These are phyloP conservation scores for Trichomycterus rosablanca DNA, from an alignment of 2,113 vertebrate genomes.

Conservation along the genomic window DNA sequence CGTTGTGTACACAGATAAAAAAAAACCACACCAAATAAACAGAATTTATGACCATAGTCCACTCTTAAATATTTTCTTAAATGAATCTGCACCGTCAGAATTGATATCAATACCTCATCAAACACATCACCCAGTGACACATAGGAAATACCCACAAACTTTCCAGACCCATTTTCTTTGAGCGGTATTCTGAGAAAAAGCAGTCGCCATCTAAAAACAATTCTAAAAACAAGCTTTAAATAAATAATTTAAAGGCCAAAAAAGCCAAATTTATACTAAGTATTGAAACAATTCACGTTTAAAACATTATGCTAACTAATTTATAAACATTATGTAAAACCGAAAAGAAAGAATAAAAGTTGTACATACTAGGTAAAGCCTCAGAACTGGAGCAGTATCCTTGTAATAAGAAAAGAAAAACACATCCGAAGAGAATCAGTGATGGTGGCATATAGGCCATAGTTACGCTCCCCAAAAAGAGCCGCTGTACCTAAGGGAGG, in stretches of 20 bases:
- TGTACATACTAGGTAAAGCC: constrained; percentile 4
- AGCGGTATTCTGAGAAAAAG: not conserved
- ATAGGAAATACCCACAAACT: constrained; percentile 16
- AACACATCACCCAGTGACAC: not conserved
- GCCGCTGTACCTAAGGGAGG: not conserved
- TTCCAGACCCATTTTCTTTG: not conserved
- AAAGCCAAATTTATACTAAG: not conserved
- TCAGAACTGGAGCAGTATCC: constrained; percentile 6
- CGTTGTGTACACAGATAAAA: not conserved
- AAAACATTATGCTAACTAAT: no score
- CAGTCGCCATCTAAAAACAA: not conserved
- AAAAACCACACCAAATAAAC: not conserved
- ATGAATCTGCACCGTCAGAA: not conserved
- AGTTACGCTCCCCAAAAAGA: not conserved
- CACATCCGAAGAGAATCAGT: not conserved
- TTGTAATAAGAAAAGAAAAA: constrained; percentile 12
- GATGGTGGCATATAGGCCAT: not conserved
- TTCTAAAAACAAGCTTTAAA: no score
- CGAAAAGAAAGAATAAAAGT: no score
- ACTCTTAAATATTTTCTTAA: not conserved
- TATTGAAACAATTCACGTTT: no score
- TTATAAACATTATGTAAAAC: no score
- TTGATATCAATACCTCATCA: not conserved
- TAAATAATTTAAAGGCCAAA: not conserved
- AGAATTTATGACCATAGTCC: no score